Percentiles rank a stretch among this genome's conserved stretches.
Evolutionary conservation across 2,888 invertebrate genomes (phyloP).

Genomic region (Torymus tubicola): DNA sequence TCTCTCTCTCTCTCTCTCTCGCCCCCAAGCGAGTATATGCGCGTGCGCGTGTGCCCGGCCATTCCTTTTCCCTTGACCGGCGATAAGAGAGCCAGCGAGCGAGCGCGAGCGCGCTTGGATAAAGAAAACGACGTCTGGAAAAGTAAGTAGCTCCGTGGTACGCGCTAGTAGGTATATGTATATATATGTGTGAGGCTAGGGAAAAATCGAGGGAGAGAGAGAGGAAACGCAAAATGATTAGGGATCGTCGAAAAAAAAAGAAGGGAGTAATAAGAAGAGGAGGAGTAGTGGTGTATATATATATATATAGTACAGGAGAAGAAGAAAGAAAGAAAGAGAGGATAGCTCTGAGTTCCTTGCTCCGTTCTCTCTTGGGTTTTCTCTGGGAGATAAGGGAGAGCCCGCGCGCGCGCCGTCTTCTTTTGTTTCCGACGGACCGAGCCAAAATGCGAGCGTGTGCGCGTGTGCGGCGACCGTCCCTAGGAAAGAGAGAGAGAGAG

Average conservation of each 20-base stretch:
- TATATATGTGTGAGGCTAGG: conserved; percentile 8
- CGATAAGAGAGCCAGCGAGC: conserved; percentile 54
- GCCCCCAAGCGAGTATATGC: conserved; percentile 8
- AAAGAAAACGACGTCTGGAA: conserved; percentile 61
- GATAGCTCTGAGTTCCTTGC: too few species aligned
- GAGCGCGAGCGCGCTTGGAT: conserved; percentile 54
- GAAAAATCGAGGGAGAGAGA: conserved; percentile 28
- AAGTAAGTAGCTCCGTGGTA: conserved; percentile 48
- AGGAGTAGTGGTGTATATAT: neutral
- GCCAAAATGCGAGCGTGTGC: conserved; percentile 34
- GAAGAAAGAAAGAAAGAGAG: neutral
- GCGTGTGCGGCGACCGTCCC: too few species aligned
- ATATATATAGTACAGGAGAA: neutral
- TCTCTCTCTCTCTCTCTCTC: conserved; percentile 2
- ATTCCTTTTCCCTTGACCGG: conserved; percentile 60
- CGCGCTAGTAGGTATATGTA: too few species aligned
- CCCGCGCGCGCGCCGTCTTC: conserved; percentile 29
- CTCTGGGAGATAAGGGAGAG: conserved; percentile 49
- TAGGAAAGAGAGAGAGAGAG: too few species aligned
- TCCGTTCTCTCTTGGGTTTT: conserved; percentile 25
- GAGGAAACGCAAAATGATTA: conserved; percentile 36
- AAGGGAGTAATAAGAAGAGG: neutral
- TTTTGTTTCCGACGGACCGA: conserved; percentile 53
- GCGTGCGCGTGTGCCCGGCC: conserved; percentile 27
- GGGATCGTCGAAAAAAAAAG: conserved; percentile 45